Evolutionary conservation across 1,140 invertebrate genomes (phyloP), one percentile per base, ranked within the genome.

Genomic region (Conus ventricosus): DNA sequence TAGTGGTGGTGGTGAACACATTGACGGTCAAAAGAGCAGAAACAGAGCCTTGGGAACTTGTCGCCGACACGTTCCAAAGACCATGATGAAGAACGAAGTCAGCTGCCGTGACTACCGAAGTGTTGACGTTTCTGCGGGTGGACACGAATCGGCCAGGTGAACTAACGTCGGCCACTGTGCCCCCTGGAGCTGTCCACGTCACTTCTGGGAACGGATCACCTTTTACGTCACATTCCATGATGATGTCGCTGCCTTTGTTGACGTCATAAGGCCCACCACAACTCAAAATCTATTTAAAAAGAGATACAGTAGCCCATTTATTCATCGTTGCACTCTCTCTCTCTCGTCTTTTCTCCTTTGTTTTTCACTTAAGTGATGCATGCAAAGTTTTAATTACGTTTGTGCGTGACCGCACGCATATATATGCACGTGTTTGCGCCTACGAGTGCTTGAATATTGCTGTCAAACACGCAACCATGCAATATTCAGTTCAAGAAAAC

Each of bases 191-290:
- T 5, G 55, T 76, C 85, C 88, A 90, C 54, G 87, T 85, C 20
- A 90, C 67, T 25, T 85, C 82, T 15, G 90, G 90, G 60, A 85
- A 82, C 13, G 90, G 88, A 39, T 90, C 90, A 15, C 90, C 90
- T 27, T 90, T 75, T 63, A 89, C 87, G n/a, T 76, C 55, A 78
- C 90, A 90, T n/a, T 86, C 75, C 27, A 20, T 53, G 17, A 78
- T 55, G 75, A 55, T 15, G 75, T 51, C 63, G 60, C 88, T 91
- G 25, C 85, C 89, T 87, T 82, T 89, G 17, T 86, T 91, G 83
- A 91, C 90, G 23, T 88, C 90, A 25, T 75, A 89, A 60, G 85
- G 90, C 20, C 87, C 87, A 67, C 87, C 90, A 55, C 87, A 89
- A 39, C 17, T 7, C 51, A 81, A 17, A 54, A 81, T 81, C 80